Percentiles rank a stretch among this genome's conserved stretches.
Evolutionary conservation across 2,113 vertebrate genomes (phyloP).

Genomic region (Gymnobelideus leadbeateri): DNA sequence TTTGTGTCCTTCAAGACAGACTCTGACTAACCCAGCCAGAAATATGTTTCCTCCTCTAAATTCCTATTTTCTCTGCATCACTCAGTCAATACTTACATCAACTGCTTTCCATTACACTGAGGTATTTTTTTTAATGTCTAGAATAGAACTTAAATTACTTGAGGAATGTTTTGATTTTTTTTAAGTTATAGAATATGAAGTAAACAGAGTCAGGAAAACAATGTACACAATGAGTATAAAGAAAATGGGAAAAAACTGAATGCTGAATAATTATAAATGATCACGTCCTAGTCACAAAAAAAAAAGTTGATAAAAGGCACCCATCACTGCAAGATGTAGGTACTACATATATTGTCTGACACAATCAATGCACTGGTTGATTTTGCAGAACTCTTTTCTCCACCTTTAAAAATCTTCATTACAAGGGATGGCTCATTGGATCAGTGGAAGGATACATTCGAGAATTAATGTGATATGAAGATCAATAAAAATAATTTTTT

Average conservation of each 20-base stretch:
- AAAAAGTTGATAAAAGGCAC: background rate
- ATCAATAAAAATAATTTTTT: background rate
- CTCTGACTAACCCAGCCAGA: conserved; percentile 4
- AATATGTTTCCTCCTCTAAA: conserved; percentile 36
- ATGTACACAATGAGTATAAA: background rate
- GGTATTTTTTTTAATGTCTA: background rate
- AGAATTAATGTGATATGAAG: background rate
- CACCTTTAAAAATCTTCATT: background rate
- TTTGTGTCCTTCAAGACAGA: conserved; percentile 46
- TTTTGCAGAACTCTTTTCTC: background rate
- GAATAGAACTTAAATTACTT: background rate
- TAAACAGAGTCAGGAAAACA: background rate
- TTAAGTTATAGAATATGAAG: background rate
- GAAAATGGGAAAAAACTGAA: background rate
- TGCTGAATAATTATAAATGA: background rate
- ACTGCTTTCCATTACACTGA: background rate
- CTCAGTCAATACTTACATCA: background rate
- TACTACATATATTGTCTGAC: background rate
- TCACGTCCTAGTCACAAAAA: background rate
- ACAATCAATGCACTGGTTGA: background rate
- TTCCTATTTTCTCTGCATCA: background rate
- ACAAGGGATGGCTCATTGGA: background rate
- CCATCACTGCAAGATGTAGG: background rate
- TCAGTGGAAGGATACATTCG: too few relatives aligned
- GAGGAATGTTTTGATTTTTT: background rate